These are phyloP conservation scores for Labia minor DNA, from an alignment of 2,888 invertebrate species.

Conservation along the genomic window DNA sequence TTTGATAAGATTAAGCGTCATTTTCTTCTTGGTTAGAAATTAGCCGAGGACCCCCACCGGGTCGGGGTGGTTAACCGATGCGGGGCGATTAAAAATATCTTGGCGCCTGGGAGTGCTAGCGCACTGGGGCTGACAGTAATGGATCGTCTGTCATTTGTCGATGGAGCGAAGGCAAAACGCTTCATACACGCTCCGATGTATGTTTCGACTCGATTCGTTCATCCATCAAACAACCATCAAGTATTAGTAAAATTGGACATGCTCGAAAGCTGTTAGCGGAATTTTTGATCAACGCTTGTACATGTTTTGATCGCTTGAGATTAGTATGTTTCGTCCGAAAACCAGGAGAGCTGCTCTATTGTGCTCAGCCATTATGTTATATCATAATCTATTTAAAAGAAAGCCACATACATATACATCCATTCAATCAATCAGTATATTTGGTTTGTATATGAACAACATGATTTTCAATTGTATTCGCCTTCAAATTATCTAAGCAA, in stretches of 20 bases:
- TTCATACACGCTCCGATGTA: neutral
- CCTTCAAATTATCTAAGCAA: too few species aligned
- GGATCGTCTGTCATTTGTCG: slow-evolving; percentile 13
- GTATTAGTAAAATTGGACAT: slow-evolving; percentile 4
- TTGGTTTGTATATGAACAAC: too few species aligned
- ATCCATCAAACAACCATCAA: slow-evolving; percentile 1
- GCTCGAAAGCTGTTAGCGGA: slow-evolving; percentile 7
- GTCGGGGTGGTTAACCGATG: too few species aligned
- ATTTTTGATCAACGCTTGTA: neutral
- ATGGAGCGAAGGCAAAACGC: neutral
- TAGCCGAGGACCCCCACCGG: too few species aligned
- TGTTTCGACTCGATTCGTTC: slow-evolving; percentile 13
- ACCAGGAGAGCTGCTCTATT: neutral
- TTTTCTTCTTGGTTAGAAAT: too few species aligned
- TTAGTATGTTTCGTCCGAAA: neutral
- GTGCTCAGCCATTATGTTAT: slow-evolving; percentile 1
- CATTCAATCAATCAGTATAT: neutral
- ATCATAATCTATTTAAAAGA: slow-evolving; percentile 3
- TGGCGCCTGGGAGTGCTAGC: neutral
- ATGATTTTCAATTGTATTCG: too few species aligned
- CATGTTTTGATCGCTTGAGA: slow-evolving; percentile 2
- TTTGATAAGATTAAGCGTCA: too few species aligned
- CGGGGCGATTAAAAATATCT: slow-evolving; percentile 1
- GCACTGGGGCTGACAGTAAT: neutral
- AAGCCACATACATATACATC: neutral